phyloP scores from a whole-genome alignment of 2,888 invertebrate species.

The Oeneis ivallda region DNA sequence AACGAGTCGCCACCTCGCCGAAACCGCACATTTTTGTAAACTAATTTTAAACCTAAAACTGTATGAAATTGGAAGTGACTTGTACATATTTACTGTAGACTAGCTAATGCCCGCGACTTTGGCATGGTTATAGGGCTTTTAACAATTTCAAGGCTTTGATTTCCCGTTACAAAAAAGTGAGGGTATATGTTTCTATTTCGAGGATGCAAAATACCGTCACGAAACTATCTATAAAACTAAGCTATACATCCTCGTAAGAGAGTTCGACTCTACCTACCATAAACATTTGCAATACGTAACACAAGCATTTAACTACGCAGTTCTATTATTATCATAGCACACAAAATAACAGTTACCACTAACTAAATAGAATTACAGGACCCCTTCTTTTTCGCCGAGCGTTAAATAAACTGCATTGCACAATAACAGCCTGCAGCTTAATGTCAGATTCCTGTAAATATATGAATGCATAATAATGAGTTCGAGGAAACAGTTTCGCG shows the following conservation, averaged over 20 bases:
- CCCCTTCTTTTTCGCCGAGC: neutral
- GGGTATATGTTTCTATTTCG: too few species aligned
- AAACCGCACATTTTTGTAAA: constrained; percentile 39
- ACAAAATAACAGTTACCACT: neutral
- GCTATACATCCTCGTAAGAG: neutral
- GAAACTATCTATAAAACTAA: too few species aligned
- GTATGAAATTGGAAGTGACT: constrained; percentile 29
- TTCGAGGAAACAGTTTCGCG: constrained; percentile 65
- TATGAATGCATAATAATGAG: constrained; percentile 71
- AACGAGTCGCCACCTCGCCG: constrained; percentile 37
- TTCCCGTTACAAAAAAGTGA: too few species aligned
- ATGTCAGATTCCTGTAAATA: constrained; percentile 58
- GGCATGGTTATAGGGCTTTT: too few species aligned
- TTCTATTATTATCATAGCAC: neutral
- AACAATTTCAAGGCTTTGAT: too few species aligned
- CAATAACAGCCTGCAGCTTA: constrained; percentile 32
- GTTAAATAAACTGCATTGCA: constrained; percentile 27
- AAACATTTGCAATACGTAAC: neutral
- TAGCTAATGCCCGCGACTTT: neutral
- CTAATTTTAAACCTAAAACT: constrained; percentile 37
- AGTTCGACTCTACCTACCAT: neutral
- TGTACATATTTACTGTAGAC: neutral
- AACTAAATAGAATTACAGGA: neutral
- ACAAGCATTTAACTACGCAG: neutral
- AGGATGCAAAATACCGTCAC: too few species aligned